A percentile compares a stretch with the other conserved stretches of the same genome.
Conservation (phyloP, 1,140 invertebrate genomes). For the Heliconius melpomene region DNA sequence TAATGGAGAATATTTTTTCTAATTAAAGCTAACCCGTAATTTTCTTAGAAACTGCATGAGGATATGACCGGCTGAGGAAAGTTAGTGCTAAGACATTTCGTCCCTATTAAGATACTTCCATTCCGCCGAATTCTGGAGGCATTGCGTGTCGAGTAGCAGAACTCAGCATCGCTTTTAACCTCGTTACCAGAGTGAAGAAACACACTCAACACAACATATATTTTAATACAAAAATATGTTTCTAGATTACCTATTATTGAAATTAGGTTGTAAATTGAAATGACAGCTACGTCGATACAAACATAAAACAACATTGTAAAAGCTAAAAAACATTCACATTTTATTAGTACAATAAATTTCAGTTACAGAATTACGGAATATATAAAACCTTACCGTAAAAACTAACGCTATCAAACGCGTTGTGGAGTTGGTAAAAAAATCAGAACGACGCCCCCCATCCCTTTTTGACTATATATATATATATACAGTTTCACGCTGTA, state of each 20-base stretch:
- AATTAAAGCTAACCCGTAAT: too few species aligned
- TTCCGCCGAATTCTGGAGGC: too few species aligned
- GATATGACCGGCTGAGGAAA: too few species aligned
- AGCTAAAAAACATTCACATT: constrained; percentile 28
- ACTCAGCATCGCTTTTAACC: too few species aligned
- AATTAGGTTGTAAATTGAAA: constrained; percentile 8
- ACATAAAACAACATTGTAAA: constrained; percentile 26
- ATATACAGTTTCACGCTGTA: too few species aligned
- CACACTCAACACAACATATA: not conserved
- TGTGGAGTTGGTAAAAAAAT: not conserved
- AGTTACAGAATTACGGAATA: constrained; percentile 34
- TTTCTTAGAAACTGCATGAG: too few species aligned
- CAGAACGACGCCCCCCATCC: not conserved
- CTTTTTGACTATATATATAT: not conserved
- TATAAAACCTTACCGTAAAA: constrained; percentile 38
- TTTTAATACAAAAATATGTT: not conserved
- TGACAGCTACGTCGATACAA: constrained; percentile 4
- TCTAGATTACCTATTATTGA: constrained; percentile 8
- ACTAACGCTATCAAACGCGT: constrained; percentile 28
- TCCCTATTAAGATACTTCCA: too few species aligned
- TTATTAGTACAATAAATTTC: constrained; percentile 31
- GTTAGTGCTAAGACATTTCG: too few species aligned
- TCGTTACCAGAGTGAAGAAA: too few species aligned
- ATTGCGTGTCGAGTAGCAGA: too few species aligned
- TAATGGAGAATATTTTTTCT: too few species aligned